Evolutionary conservation across 2,888 invertebrate species (phyloP), one percentile per base, ranked within the genome.

Genomic region (Oscheius myriophilus): DNA sequence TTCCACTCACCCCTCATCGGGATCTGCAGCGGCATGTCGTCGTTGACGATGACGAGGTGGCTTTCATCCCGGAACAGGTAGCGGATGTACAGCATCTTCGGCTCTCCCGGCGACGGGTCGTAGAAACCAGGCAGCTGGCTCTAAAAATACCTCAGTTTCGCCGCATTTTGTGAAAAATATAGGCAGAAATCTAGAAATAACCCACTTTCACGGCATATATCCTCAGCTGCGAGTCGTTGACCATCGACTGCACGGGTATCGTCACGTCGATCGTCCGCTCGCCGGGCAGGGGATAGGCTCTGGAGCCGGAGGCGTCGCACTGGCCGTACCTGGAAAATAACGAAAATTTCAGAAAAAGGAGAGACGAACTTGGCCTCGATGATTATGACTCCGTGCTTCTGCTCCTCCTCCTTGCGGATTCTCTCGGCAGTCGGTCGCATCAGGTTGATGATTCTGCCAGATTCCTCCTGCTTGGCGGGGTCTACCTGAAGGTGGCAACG

Each of bases 91-190:
- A 97, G 89, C 83, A 91, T 91, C 88, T 97, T 97, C 41, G 93
- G 92, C 82, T 96, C 95, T 0, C 95, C 95, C 11, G 88, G 85
- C 78, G 94, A 94, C 0, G 96, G 95, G 88, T 98, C 97, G 88
- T 93, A 97, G 89, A 97, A 97, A 41, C 97, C 97, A 14, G 96
- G 94, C 74, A 97, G 88, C 86, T 95, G 94, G 87, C 93, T 92
- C 96, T 96, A 88, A 33, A n/a, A 90, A 90, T 76, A 12, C 3
- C 33, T 33, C 9, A 9, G 3, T 33, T 33, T 33, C 23, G 26
- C 3, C 1, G 25, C 59, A 25, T 42, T n/a, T 57, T 57, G 25
- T 33, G 16, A 52, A 42, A 26, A 12, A 43, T 26, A 41, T 33
- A 43, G 12, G 21, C 12, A 59, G 16, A 14, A 64, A 49, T 42